Percentiles rank a stretch among this genome's conserved stretches.
These are phyloP conservation scores for Oryzaephilus surinamensis DNA, from an alignment of 1,140 invertebrate species.

Conservation along the genomic window DNA sequence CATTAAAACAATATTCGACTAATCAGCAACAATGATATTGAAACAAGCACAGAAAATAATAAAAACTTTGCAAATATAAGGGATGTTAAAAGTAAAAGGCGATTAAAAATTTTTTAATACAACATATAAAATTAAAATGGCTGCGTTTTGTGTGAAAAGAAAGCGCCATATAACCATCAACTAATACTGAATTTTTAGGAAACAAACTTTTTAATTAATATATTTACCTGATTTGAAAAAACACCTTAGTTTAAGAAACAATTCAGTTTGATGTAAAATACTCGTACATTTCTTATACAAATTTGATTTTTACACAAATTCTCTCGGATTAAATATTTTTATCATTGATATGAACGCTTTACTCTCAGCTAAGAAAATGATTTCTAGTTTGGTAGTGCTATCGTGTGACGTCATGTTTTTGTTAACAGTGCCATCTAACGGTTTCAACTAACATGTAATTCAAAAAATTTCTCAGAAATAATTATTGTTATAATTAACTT, in stretches of 20 bases:
- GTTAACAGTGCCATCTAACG: no score
- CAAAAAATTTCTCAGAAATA: no score
- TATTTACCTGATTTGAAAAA: conserved; percentile 8
- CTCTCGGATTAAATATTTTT: conserved; percentile 3
- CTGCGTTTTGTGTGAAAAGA: conserved; percentile 3
- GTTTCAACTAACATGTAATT: no score
- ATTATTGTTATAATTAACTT: no score
- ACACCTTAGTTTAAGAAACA: conserved; percentile 6
- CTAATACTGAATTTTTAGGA: neutral
- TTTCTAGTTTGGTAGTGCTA: no score
- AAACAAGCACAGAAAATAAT: neutral
- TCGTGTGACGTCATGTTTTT: no score
- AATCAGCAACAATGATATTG: neutral
- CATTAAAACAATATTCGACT: neutral
- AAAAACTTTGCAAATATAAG: neutral
- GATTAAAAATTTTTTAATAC: conserved; percentile 7
- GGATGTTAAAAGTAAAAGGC: conserved; percentile 1
- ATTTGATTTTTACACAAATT: conserved; percentile 5
- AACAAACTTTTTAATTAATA: neutral
- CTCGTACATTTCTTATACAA: conserved; percentile 3
- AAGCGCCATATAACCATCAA: no score
- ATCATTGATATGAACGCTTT: conserved; percentile 7
- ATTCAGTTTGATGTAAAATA: conserved; percentile 8
- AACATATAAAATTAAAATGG: conserved; percentile 10
- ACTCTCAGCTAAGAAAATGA: conserved; percentile 7